Base-by-base conservation (phyloP, 2,113 vertebrate genomes). In the Condylura cristata region DNA sequence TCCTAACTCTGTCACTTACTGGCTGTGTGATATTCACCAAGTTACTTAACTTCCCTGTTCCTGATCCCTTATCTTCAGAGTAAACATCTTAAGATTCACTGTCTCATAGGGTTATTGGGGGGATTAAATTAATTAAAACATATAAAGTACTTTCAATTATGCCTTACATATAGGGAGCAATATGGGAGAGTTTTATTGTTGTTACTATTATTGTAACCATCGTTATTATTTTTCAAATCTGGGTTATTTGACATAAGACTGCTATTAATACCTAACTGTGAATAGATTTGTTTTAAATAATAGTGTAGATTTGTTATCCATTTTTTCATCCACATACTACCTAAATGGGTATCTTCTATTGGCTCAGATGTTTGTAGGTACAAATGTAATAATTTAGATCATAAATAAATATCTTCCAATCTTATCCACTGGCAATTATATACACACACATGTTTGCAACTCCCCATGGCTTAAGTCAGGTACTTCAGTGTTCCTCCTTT, bases 21-120 rank as follows among this genome's bases (percentile, higher is more conserved):
- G 37, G 20, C 16, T 65, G 24, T 90, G 46, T 72, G 60, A 81
- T 78, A 93, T 91, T 83, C 53, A 8, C 30, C 71, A 90, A 85
- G 53, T 93, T 84, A 58, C 24, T 85, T 90, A 90, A 66, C 22
- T 70, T 95, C 41, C 24, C 44, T 88, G 65, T 88, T 48, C 81
- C 72, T 95, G 2, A 85, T 91, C 94, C 26, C 24, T 68, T 24
- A 70, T 91, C 48, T 92, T 18, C 34, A 82, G 44, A 90, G 30
- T 72, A 20, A 72, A 48, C 0, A n/a, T 48, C 53, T 28, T 70
- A 85, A 95, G 61, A 89, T 1, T 86, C 22, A 17, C 22, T 41
- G 28, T 26, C 24, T 88, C 24, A 51, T 51, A 90, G 70, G 14
- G 37, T 7, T 88, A 1, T 56, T 78, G 48, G 16, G 32, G 93